A percentile compares a stretch with the other conserved stretches of the same genome.
These are phyloP conservation scores for Hypena proboscidalis DNA, from an alignment of 2,888 invertebrate genomes.

Conservation along the genomic window DNA sequence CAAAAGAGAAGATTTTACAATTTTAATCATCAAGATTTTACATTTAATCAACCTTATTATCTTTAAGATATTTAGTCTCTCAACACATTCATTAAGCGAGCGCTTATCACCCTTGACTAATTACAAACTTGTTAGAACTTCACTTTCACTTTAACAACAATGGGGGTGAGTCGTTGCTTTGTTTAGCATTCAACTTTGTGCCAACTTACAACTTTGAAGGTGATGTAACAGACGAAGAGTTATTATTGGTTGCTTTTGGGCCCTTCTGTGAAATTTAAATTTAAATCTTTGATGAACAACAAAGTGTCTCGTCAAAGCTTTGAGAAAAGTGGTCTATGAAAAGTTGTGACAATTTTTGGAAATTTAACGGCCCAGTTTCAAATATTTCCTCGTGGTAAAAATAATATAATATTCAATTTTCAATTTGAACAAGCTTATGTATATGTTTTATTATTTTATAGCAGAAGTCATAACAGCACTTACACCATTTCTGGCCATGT, in stretches of 20 bases:
- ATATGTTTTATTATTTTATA: no score
- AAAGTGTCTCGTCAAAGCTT: slow-evolving; percentile 24
- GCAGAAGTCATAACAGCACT: no score
- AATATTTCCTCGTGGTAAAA: no score
- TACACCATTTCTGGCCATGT: no score
- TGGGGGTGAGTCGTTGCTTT: slow-evolving; percentile 42
- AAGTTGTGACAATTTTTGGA: no score
- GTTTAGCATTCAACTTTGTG: slow-evolving; percentile 48
- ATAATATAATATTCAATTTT: no score
- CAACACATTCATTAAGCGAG: slow-evolving; percentile 33
- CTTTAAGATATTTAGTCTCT: slow-evolving; percentile 33
- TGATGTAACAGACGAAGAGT: slow-evolving; percentile 26
- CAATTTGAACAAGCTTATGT: no score
- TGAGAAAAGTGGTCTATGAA: no score
- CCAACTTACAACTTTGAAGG: slow-evolving; percentile 33
- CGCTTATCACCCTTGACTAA: slow-evolving; percentile 53
- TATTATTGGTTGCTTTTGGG: no score
- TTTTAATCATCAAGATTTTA: no score
- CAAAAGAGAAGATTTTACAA: no score
- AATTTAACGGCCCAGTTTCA: no score
- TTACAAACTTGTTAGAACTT: slow-evolving; percentile 53
- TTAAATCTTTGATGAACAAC: slow-evolving; percentile 27
- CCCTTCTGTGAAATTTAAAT: slow-evolving; percentile 34
- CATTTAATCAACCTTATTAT: slow-evolving; percentile 42
- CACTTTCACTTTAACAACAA: slow-evolving; percentile 42